A percentile compares a stretch with the other conserved stretches of the same genome.
Evolutionary conservation across 2,797 vertebrate genomes (phyloP).

Genomic region (Staurois parvus): DNA sequence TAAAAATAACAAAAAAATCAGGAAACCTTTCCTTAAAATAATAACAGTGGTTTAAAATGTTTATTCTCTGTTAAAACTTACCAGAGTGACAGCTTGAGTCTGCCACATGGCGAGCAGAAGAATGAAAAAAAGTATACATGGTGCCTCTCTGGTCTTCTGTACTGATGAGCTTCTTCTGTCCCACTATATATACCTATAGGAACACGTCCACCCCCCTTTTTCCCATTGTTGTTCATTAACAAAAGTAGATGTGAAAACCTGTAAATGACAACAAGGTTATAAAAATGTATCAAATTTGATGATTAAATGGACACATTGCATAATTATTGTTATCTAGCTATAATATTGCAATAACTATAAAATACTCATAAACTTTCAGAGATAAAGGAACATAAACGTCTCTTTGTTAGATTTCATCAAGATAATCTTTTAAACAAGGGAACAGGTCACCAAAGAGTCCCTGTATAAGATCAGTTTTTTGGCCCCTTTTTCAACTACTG

Average conservation of each 20-base stretch:
- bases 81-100: background rate
- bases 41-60: background rate
- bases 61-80: background rate
- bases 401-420: too few species aligned
- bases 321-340: too few species aligned
- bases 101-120: background rate
- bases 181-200: background rate
- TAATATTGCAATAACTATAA: too few species aligned
- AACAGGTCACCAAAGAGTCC: too few species aligned
- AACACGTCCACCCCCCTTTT: background rate
- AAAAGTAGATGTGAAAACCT: background rate
- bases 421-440: too few species aligned
- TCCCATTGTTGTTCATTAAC: background rate
- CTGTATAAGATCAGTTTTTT: too few species aligned
- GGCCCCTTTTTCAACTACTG: too few species aligned
- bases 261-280: background rate
- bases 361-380: too few species aligned
- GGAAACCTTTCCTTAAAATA: too few species aligned
- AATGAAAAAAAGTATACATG: background rate
- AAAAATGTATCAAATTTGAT: background rate
- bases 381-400: too few species aligned
- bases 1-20: too few species aligned
- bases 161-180: background rate
- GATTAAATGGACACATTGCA: background rate
- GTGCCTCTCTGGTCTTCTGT: background rate